These are phyloP conservation scores for Phaethon lepturus DNA, from an alignment of 2,113 vertebrate genomes.

Conservation along the genomic window DNA sequence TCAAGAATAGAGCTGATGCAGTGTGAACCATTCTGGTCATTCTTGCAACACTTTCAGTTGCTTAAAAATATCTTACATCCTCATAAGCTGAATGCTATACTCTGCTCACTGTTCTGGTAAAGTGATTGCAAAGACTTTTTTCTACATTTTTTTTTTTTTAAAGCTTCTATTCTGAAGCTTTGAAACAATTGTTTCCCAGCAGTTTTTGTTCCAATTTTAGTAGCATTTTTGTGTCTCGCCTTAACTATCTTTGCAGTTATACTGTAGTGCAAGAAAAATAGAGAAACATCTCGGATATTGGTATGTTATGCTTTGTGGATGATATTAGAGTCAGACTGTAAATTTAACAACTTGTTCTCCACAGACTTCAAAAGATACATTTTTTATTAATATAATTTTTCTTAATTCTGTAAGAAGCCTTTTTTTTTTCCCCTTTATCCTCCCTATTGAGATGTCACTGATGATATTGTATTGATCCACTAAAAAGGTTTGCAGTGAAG, in stretches of 20 bases:
- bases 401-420: not conserved
- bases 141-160: not conserved
- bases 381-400: not conserved
- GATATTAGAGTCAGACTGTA: not conserved
- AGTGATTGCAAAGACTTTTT: not conserved
- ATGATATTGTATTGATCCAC: constrained; percentile 47
- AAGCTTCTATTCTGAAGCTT: not conserved
- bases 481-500: constrained; percentile 52
- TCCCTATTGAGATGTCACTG: constrained; percentile 5
- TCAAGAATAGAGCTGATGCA: not conserved
- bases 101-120: not conserved
- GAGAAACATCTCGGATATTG: not conserved
- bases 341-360: not conserved
- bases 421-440: not conserved
- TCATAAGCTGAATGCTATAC: not conserved
- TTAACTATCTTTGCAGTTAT: not conserved
- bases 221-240: not conserved
- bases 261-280: not conserved
- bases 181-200: not conserved
- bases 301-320: not conserved
- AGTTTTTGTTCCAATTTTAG: not conserved
- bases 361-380: not conserved
- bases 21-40: not conserved
- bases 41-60: not conserved
- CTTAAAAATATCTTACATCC: not conserved